Evolutionary conservation across 2,113 vertebrate species (phyloP).

Genomic region (Brienomyrus brachyistius): DNA sequence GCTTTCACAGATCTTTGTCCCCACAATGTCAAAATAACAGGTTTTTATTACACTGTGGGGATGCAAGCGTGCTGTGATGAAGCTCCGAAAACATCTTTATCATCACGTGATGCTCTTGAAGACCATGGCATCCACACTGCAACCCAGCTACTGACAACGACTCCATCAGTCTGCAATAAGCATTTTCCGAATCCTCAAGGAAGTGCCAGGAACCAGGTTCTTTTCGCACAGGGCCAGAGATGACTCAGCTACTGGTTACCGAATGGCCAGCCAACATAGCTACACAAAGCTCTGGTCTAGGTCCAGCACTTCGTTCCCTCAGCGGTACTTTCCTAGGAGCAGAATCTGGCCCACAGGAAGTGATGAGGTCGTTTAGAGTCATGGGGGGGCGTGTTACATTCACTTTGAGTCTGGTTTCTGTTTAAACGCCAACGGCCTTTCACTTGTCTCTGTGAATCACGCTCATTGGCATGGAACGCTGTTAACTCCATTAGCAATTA

Average conservation of each 20-base stretch:
- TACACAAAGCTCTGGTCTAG: background rate
- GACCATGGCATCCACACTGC: background rate
- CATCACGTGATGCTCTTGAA: background rate
- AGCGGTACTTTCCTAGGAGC: background rate
- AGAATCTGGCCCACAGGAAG: background rate
- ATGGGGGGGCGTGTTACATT: background rate
- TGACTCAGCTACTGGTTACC: background rate
- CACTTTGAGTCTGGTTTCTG: slow-evolving; percentile 2
- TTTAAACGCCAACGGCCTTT: slow-evolving; percentile 20
- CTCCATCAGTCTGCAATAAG: background rate
- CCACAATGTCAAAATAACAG: too few relatives aligned
- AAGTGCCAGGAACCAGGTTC: background rate
- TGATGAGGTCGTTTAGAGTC: background rate
- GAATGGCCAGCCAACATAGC: background rate
- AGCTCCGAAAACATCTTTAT: background rate
- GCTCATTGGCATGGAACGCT: background rate
- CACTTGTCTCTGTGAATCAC: slow-evolving; percentile 23
- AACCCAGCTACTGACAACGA: background rate
- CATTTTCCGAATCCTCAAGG: background rate
- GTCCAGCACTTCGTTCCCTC: background rate
- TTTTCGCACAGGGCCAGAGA: background rate
- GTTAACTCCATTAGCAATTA: background rate
- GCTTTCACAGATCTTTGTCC: too few relatives aligned
- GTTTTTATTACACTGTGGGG: too few relatives aligned
- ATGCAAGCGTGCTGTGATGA: background rate